These are phyloP conservation scores for Huso huso DNA, from an alignment of 2,797 vertebrate genomes.

Conservation along the genomic window DNA sequence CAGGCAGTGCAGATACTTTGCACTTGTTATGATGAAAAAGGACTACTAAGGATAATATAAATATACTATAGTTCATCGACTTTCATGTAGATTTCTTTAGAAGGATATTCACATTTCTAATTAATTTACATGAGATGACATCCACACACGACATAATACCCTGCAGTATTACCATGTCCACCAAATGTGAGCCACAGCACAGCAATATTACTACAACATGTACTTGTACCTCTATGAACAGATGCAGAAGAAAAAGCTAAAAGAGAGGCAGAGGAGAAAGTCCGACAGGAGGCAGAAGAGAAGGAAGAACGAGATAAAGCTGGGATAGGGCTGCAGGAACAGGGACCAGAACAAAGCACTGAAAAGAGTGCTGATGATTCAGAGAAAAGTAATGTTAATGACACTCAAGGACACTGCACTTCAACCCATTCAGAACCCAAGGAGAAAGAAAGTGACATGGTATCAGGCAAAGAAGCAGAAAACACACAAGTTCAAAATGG, in stretches of 20 bases:
- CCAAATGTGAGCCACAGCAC: too few relatives aligned
- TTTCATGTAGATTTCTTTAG: too few relatives aligned
- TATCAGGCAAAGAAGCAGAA: constrained; percentile 47
- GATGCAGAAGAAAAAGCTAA: constrained; percentile 75
- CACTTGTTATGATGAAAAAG: too few relatives aligned
- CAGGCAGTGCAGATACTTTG: too few relatives aligned
- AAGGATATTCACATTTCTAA: too few relatives aligned
- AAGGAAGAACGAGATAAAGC: constrained; percentile 1
- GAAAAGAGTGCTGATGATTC: constrained; percentile 28
- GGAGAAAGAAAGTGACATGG: constrained; percentile 42
- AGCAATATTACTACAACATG: too few relatives aligned
- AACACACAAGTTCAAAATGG: constrained; percentile 65
- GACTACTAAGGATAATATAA: too few relatives aligned
- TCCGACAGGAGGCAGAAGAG: constrained; percentile 52
- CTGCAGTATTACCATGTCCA: too few relatives aligned
- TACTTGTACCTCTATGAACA: constrained; percentile 26
- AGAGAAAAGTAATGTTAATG: constrained; percentile 35
- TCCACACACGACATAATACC: too few relatives aligned
- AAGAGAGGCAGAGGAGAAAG: constrained; percentile 57
- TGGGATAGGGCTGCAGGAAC: constrained; percentile 8
- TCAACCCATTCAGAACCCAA: constrained; percentile 28
- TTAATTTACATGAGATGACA: too few relatives aligned
- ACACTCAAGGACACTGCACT: constrained; percentile 25
- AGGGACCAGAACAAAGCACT: constrained; percentile 39
- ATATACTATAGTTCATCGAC: too few relatives aligned